Percentiles rank a stretch among this genome's conserved stretches.
phyloP scores from a whole-genome alignment of 1,140 invertebrate species.

The Rhagoletis zephyria region DNA sequence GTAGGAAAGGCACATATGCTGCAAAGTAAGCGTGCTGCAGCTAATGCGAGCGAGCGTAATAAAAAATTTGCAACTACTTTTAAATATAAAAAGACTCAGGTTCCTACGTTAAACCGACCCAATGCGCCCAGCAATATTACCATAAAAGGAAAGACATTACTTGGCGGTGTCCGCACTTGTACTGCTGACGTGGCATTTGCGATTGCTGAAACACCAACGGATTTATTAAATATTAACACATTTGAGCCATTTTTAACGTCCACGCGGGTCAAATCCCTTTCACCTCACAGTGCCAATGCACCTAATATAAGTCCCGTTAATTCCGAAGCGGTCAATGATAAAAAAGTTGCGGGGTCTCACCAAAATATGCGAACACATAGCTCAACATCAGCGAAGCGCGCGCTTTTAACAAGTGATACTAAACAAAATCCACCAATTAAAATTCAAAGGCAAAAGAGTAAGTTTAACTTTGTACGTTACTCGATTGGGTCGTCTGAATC shows the following conservation, averaged over 20 bases:
- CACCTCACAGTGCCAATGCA: not conserved
- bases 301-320: conserved; percentile 59
- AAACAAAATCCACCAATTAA: not conserved
- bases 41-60: not conserved
- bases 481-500: too few species aligned
- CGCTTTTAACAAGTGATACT: conserved; percentile 59
- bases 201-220: conserved; percentile 60
- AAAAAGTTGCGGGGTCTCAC: too few species aligned
- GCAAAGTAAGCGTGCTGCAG: conserved; percentile 16
- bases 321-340: not conserved
- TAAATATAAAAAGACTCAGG: conserved; percentile 52
- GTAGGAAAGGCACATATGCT: conserved; percentile 20
- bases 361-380: not conserved
- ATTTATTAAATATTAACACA: conserved; percentile 58
- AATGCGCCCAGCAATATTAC: conserved; percentile 43
- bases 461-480: too few species aligned
- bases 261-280: conserved; percentile 57
- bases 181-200: not conserved
- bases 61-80: conserved; percentile 23
- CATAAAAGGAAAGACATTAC: conserved; percentile 21
- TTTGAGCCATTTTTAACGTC: conserved; percentile 63
- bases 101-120: not conserved
- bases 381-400: conserved; percentile 57
- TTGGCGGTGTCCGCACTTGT: not conserved
- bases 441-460: conserved; percentile 41